phyloP scores from a whole-genome alignment of 92 coral and sea anemone genomes.

The Parazoanthus darwini region DNA sequence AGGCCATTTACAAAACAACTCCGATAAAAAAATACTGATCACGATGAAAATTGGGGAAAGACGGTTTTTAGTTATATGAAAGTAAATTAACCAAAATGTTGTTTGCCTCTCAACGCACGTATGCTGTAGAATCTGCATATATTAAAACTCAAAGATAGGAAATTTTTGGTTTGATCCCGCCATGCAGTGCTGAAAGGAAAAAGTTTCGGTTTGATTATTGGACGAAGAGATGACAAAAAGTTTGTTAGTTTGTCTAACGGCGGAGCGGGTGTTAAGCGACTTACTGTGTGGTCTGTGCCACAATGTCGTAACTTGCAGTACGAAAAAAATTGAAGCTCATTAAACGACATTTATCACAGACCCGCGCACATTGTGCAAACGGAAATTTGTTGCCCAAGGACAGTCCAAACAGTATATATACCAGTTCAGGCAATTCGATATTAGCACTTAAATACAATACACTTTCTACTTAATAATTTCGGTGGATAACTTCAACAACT shows the following conservation, averaged over 20 bases:
- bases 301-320: conserved; percentile 67
- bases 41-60: conserved; percentile 40
- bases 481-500: conserved; percentile 29
- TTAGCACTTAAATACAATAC: conserved; percentile 40
- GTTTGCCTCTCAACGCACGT: conserved; percentile 67
- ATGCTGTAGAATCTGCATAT: conserved; percentile 76
- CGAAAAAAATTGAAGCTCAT: conserved; percentile 79
- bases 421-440: conserved; percentile 22
- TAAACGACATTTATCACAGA: conserved; percentile 80
- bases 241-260: conserved; percentile 42
- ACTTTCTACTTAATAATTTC: conserved; percentile 33
- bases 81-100: conserved; percentile 40
- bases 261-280: conserved; percentile 71
- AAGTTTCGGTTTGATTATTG: conserved; percentile 80
- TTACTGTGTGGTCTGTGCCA: conserved; percentile 68
- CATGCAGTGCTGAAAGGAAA: conserved; percentile 57
- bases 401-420: conserved; percentile 33
- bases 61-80: conserved; percentile 39
- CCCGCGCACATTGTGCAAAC: conserved; percentile 78
- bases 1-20: conserved; percentile 61
- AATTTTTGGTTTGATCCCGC: conserved; percentile 49
- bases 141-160: conserved; percentile 54
- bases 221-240: conserved; percentile 51
- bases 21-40: conserved; percentile 46
- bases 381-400: conserved; percentile 82